A percentile compares a stretch with the other conserved stretches of the same genome.
Conservation (phyloP, 2,113 vertebrate species). For the Proterorhinus semilunaris region DNA sequence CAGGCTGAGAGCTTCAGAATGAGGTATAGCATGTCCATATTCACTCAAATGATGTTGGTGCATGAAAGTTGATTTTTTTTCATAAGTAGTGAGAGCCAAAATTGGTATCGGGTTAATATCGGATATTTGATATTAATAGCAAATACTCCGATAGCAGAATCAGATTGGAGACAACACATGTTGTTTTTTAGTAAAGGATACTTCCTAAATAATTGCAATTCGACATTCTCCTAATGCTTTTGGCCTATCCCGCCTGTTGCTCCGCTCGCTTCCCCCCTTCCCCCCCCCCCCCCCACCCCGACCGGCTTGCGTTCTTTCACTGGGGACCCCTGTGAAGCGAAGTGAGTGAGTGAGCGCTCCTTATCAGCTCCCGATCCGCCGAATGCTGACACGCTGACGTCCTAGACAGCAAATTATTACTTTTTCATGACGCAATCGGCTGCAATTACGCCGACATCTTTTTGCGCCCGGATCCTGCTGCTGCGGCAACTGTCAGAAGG, state of each 20-base stretch:
- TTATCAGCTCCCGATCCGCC: slow-evolving; percentile 75
- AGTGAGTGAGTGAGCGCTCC: slow-evolving; percentile 73
- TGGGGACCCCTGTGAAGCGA: slow-evolving; percentile 72
- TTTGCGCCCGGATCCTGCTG: slow-evolving; percentile 73
- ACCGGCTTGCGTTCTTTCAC: slow-evolving; percentile 70
- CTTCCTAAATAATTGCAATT: not conserved
- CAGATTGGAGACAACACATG: too few relatives aligned
- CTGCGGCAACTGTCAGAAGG: slow-evolving; percentile 80
- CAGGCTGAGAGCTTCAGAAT: too few relatives aligned
- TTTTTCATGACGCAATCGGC: slow-evolving; percentile 84
- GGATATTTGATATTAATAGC: too few relatives aligned
- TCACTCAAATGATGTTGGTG: too few relatives aligned
- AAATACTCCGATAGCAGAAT: too few relatives aligned
- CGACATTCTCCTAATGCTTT: slow-evolving; percentile 41
- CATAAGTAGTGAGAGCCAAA: too few relatives aligned
- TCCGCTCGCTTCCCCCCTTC: slow-evolving; percentile 37
- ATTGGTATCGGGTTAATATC: too few relatives aligned
- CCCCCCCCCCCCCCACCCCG: slow-evolving; percentile 50
- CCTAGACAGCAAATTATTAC: slow-evolving; percentile 84
- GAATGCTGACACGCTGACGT: slow-evolving; percentile 81
- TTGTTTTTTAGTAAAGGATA: too few relatives aligned
- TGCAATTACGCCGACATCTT: slow-evolving; percentile 83
- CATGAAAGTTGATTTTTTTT: too few relatives aligned
- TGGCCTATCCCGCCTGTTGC: slow-evolving; percentile 42
- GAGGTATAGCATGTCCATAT: too few relatives aligned